Conservation (phyloP, 2,888 invertebrate species). For the Ethmia dodecea region DNA sequence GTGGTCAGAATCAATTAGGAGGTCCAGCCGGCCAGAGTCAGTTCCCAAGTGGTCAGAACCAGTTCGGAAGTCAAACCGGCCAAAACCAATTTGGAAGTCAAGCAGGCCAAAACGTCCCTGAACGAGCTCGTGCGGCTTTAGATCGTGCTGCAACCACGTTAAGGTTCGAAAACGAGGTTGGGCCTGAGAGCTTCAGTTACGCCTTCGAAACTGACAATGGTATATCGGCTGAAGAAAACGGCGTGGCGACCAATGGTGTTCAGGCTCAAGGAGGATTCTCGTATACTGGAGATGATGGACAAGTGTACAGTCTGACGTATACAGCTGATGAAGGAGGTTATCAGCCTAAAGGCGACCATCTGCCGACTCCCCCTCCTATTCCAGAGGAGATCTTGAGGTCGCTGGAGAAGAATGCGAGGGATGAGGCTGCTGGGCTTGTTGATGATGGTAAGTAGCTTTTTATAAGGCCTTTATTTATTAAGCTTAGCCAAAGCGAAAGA, state of each 20-base stretch:
- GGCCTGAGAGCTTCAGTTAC: slow-evolving; percentile 44
- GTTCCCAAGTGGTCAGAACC: no score
- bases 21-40: no score
- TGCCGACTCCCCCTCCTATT: slow-evolving; percentile 61
- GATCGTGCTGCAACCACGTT: slow-evolving; percentile 43
- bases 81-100: no score
- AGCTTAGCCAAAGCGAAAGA: no score
- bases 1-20: no score
- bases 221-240: slow-evolving; percentile 52
- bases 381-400: slow-evolving; percentile 54
- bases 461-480: no score
- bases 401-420: slow-evolving; percentile 54
- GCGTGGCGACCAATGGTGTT: slow-evolving; percentile 44
- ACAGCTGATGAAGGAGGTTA: slow-evolving; percentile 58
- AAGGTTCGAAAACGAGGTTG: slow-evolving; percentile 46
- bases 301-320: slow-evolving; percentile 56
- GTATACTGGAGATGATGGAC: slow-evolving; percentile 59
- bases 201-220: slow-evolving; percentile 62
- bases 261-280: slow-evolving; percentile 56
- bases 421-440: slow-evolving; percentile 54
- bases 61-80: no score
- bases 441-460: slow-evolving; percentile 56
- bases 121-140: slow-evolving; percentile 38
- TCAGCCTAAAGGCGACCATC: slow-evolving; percentile 50
- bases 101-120: no score